phyloP scores from a whole-genome alignment of 2,888 invertebrate species.

The Drosophila infuscata region DNA sequence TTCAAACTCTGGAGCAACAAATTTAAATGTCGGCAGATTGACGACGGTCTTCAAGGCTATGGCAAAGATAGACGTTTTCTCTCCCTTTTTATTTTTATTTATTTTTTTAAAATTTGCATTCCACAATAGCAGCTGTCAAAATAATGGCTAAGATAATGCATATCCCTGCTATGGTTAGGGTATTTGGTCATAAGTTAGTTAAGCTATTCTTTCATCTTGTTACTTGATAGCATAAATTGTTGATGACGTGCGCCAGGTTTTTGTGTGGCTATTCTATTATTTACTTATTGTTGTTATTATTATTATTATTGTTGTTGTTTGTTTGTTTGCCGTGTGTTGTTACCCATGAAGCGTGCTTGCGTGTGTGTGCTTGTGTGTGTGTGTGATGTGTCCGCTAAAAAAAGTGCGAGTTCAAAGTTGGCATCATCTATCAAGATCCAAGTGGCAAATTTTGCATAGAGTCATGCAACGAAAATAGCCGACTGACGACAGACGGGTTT shows the following conservation, averaged over 20 bases:
- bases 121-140: background rate
- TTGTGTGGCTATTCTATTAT: slow-evolving; percentile 23
- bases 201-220: slow-evolving; percentile 17
- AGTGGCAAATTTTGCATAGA: slow-evolving; percentile 41
- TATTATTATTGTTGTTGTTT: background rate
- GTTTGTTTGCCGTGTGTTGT: slow-evolving; percentile 11
- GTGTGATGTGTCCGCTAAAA: slow-evolving; percentile 21
- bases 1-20: background rate
- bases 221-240: slow-evolving; percentile 66
- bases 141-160: background rate
- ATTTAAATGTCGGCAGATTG: background rate
- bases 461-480: slow-evolving; percentile 58
- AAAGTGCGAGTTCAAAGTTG: slow-evolving; percentile 58
- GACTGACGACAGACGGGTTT: slow-evolving; percentile 41
- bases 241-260: slow-evolving; percentile 62
- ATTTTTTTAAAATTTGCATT: background rate
- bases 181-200: background rate
- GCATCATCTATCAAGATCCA: slow-evolving; percentile 46
- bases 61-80: background rate
- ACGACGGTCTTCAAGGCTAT: no score
- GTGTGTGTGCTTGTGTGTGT: background rate
- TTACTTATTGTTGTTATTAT: slow-evolving; percentile 18
- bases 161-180: background rate
- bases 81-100: background rate
- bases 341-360: slow-evolving; percentile 12